phyloP scores from a whole-genome alignment of 2,797 vertebrate genomes.

The Tauraco hartlaubi region DNA sequence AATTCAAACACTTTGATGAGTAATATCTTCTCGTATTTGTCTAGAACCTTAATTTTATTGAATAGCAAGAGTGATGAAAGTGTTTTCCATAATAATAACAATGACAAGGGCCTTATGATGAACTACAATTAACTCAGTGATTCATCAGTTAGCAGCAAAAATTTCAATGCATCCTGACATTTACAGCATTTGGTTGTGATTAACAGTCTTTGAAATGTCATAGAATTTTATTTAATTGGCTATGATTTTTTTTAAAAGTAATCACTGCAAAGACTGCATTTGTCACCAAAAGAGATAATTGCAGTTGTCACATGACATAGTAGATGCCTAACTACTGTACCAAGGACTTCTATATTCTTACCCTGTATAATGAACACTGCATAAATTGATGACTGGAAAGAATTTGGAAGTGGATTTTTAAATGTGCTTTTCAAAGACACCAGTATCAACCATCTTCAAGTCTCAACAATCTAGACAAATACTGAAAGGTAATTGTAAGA shows the following conservation, averaged over 20 bases:
- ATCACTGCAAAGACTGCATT: slow-evolving; percentile 78
- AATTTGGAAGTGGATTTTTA: slow-evolving; percentile 50
- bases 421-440: slow-evolving; percentile 51
- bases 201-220: slow-evolving; percentile 86
- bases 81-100: slow-evolving; percentile 85
- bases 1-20: slow-evolving; percentile 80
- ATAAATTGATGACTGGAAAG: slow-evolving; percentile 42
- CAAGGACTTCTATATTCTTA: slow-evolving; percentile 43
- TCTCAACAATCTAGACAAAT: slow-evolving; percentile 57
- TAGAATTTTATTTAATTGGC: slow-evolving; percentile 83
- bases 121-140: slow-evolving; percentile 85
- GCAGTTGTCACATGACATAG: slow-evolving; percentile 75
- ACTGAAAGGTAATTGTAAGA: slow-evolving; percentile 45
- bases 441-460: slow-evolving; percentile 40
- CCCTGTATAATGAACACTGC: not conserved
- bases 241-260: slow-evolving; percentile 78
- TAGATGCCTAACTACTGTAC: slow-evolving; percentile 65
- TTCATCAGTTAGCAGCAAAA: slow-evolving; percentile 79
- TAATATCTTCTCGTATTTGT: slow-evolving; percentile 76
- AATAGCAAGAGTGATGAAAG: slow-evolving; percentile 81
- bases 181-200: slow-evolving; percentile 84
- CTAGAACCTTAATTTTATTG: slow-evolving; percentile 77
- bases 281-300: slow-evolving; percentile 81
- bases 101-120: slow-evolving; percentile 83
- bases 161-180: slow-evolving; percentile 83